phyloP scores from a whole-genome alignment of 2,797 vertebrate genomes.

The Phoebastria nigripes region DNA sequence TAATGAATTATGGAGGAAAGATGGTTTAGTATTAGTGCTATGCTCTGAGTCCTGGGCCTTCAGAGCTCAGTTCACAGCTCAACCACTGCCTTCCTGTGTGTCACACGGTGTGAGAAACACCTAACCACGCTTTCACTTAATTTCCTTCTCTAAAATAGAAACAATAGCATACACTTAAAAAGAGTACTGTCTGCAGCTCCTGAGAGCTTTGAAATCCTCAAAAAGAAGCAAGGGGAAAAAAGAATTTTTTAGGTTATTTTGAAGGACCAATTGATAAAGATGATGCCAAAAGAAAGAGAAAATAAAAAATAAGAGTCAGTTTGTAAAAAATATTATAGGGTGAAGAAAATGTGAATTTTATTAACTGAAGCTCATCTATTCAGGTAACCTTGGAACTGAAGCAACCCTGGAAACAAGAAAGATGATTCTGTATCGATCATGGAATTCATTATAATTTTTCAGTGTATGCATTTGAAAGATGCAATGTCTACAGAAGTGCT shows the following conservation, averaged over 20 bases:
- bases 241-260: not conserved
- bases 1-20: not conserved
- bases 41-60: not conserved
- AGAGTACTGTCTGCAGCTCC: not conserved
- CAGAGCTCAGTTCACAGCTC: not conserved
- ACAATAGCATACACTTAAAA: not conserved
- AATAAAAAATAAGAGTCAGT: not conserved
- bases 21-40: not conserved
- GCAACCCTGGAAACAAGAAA: conserved; percentile 9
- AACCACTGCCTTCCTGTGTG: not conserved
- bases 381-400: conserved; percentile 40
- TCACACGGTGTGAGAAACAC: not conserved
- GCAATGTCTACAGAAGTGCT: conserved; percentile 48
- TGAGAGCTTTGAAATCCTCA: not conserved
- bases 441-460: conserved; percentile 61
- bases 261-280: not conserved
- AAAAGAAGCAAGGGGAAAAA: not conserved
- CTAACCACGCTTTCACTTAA: not conserved
- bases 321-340: not conserved
- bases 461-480: conserved; percentile 46
- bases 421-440: conserved; percentile 48
- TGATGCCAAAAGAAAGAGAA: not conserved
- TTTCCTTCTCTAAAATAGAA: not conserved
- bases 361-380: conserved; percentile 19
- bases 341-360: conserved; percentile 39